Conservation (phyloP, 2,888 invertebrate species). For the Margaritifera margaritifera region DNA sequence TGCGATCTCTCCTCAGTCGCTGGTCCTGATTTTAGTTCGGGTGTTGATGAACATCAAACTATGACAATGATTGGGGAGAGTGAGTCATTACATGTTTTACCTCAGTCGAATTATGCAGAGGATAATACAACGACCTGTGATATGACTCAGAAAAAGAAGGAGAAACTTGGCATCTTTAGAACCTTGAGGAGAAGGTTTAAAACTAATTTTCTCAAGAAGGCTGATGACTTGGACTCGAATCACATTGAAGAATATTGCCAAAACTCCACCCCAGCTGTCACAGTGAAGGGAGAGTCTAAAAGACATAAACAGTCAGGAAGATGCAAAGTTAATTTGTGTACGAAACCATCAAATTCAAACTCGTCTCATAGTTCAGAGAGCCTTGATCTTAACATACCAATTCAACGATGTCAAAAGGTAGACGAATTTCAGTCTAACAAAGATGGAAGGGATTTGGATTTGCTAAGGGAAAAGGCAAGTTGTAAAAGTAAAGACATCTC, state of each 20-base stretch:
- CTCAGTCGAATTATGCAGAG: constrained; percentile 38
- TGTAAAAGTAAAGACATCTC: constrained; percentile 62
- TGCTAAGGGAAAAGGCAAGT: constrained; percentile 54
- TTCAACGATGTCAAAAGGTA: constrained; percentile 31
- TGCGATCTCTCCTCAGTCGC: constrained; percentile 18
- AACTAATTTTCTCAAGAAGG: constrained; percentile 50
- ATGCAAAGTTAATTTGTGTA: constrained; percentile 47
- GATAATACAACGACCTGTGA: constrained; percentile 36
- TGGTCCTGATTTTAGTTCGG: constrained; percentile 18
- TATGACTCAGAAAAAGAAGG: constrained; percentile 47
- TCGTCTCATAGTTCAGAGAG: constrained; percentile 62
- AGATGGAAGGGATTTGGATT: constrained; percentile 48
- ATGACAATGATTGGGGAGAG: constrained; percentile 31
- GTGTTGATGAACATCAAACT: constrained; percentile 15
- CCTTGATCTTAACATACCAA: constrained; percentile 52
- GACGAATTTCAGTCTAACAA: constrained; percentile 54
- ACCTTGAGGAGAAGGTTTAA: constrained; percentile 55
- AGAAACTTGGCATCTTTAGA: constrained; percentile 57
- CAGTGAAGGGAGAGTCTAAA: constrained; percentile 43
- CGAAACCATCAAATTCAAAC: constrained; percentile 52
- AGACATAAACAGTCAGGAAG: constrained; percentile 52
- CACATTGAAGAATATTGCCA: constrained; percentile 40
- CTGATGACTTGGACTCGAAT: constrained; percentile 39
- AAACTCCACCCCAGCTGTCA: constrained; percentile 12
- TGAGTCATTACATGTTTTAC: constrained; percentile 34